These are phyloP conservation scores for Balearica regulorum DNA, from an alignment of 2,797 vertebrate species.

Conservation along the genomic window DNA sequence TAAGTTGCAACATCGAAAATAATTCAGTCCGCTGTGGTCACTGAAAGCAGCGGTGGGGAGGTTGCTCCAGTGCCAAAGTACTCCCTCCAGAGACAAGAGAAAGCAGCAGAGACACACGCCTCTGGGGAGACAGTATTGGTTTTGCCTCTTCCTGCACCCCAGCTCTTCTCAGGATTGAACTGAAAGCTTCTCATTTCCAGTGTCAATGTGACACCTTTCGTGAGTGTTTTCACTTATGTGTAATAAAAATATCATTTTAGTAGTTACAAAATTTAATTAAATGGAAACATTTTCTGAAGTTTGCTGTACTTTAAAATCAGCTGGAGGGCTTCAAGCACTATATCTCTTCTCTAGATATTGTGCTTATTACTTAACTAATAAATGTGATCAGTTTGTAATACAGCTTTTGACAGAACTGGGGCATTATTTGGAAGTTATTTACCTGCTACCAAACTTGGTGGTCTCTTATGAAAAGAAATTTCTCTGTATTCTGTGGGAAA, in stretches of 20 bases:
- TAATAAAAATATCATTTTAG: not conserved
- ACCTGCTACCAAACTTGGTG: not conserved
- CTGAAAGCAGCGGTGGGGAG: not conserved
- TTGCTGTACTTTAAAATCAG: not conserved
- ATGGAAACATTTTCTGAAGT: not conserved
- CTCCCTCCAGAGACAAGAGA: not conserved
- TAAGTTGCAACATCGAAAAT: not conserved
- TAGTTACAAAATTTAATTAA: conserved; percentile 8
- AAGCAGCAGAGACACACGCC: not conserved
- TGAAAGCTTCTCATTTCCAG: not conserved
- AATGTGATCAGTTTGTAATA: not conserved
- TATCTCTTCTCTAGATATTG: not conserved
- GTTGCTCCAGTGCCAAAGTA: not conserved
- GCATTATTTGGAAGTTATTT: not conserved
- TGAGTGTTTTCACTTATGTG: not conserved
- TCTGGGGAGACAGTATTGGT: not conserved
- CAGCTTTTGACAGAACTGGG: not conserved
- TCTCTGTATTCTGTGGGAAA: not conserved
- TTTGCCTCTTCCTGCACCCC: not conserved
- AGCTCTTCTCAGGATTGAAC: not conserved
- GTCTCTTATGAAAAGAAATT: not conserved
- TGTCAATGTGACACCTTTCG: not conserved
- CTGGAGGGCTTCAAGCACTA: not conserved
- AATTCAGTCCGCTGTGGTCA: not conserved
- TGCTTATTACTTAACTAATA: not conserved